phyloP scores from a whole-genome alignment of 1,140 invertebrate genomes.

The Drosophila erecta region DNA sequence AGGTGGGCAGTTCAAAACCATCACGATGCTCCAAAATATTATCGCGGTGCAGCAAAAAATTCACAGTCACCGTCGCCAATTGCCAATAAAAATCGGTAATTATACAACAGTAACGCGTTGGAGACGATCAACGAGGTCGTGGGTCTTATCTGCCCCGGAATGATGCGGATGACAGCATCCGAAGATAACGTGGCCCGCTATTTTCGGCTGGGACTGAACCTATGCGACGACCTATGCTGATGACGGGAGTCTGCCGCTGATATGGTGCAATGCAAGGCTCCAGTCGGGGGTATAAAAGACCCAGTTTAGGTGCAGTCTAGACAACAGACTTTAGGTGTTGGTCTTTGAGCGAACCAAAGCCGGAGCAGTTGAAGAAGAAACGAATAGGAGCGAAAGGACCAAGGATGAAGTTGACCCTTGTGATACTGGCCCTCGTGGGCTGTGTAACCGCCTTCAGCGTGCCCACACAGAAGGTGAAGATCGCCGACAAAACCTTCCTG shows the following conservation, averaged over 20 bases:
- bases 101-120: constrained; percentile 11
- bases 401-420: constrained; percentile 69
- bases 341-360: constrained; percentile 53
- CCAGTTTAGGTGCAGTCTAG: constrained; percentile 5
- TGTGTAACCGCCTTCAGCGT: constrained; percentile 62
- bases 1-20: constrained; percentile 32
- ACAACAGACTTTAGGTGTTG: constrained; percentile 80
- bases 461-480: constrained; percentile 53
- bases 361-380: constrained; percentile 60
- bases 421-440: constrained; percentile 69
- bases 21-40: constrained; percentile 25
- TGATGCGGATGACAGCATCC: constrained; percentile 9
- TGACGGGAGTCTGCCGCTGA: constrained; percentile 30
- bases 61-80: constrained; percentile 5
- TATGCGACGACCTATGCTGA: constrained; percentile 34
- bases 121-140: background rate
- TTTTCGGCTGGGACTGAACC: constrained; percentile 18
- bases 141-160: constrained; percentile 3
- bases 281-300: constrained; percentile 47
- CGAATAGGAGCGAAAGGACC: constrained; percentile 24
- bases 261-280: constrained; percentile 43
- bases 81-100: background rate
- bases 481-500: constrained; percentile 76
- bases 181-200: constrained; percentile 20
- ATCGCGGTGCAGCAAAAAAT: constrained; percentile 17